phyloP scores from a whole-genome alignment of 2,797 vertebrate genomes.

The Danio albolineatus region DNA sequence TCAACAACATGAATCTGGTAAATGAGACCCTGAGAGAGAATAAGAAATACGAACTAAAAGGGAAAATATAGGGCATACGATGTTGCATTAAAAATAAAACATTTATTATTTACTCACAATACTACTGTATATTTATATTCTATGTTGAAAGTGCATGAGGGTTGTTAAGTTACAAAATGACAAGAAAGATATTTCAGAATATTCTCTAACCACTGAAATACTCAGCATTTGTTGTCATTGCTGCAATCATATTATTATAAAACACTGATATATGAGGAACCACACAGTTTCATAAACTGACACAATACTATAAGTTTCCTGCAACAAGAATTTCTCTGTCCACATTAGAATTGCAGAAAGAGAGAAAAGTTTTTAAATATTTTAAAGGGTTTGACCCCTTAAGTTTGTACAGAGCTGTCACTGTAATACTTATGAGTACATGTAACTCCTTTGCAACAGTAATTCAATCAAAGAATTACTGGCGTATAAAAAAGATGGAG shows the following conservation, averaged over 20 bases:
- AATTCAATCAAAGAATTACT: too few species aligned
- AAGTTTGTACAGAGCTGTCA: too few species aligned
- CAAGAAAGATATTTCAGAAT: neutral
- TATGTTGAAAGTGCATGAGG: neutral
- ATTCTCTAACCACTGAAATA: neutral
- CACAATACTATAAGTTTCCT: too few species aligned
- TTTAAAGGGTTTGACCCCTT: too few species aligned
- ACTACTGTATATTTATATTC: too few species aligned
- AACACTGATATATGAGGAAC: neutral
- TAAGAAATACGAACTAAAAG: neutral
- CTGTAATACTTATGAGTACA: too few species aligned
- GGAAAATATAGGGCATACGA: conserved; percentile 26
- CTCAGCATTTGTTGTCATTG: neutral
- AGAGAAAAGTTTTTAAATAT: too few species aligned
- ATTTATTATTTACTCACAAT: neutral
- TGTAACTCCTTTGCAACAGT: too few species aligned
- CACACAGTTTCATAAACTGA: too few species aligned
- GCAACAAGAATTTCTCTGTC: too few species aligned
- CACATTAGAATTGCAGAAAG: too few species aligned
- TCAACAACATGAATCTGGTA: neutral
- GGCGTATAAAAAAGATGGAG: too few species aligned
- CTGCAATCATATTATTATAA: neutral
- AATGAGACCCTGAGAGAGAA: conserved; percentile 34
- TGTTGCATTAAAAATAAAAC: conserved; percentile 6
- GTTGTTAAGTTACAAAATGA: neutral